Evolutionary conservation across 2,888 invertebrate species (phyloP), one percentile per base, ranked within the genome.

Genomic region (Hirtodrosophila alboralis): DNA sequence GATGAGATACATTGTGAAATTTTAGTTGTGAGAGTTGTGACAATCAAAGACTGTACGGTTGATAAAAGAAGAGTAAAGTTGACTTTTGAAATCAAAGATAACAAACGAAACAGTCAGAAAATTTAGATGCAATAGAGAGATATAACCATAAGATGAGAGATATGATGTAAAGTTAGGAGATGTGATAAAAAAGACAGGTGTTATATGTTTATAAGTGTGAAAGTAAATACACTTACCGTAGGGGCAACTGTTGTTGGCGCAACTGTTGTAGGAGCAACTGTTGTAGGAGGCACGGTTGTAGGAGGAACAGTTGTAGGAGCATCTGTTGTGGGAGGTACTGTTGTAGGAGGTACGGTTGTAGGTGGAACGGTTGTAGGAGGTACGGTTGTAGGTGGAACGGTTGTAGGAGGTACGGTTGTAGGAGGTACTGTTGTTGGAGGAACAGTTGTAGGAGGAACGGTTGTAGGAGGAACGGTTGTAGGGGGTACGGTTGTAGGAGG

Each of bases 181-280:
- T 8, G 1, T 6, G 2, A 1, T 1, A 40, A 37, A 31, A 40
- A n/a, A 13, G 6, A 4, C 9, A 13, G 3, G 18, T 5, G 18
- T 18, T 1, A 5, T 18, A 4, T 18, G 18, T 5, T 18, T 4
- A 5, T 1, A 5, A 18, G 18, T 5, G 3, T 5, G 18, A 18
- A 18, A 18, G 18, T 3, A 18, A 18, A 4, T 18, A 5, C 18
- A 18, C 18, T 18, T 18, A 5, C 40, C 2, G 44, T 44, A 4
- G 33, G 13, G 1, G 30, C 23, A 1, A 9, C 28, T 1, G 26
- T 18, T 4, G 51, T 14, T 1, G 40, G 1, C 1, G 13, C 13
- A 4, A 26, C 56, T 0, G 41, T 26, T 0, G 53, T 41, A 3
- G 45, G 27, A 1, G 47, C 47, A 0, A 1, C 37, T 4, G 44